These are phyloP conservation scores for Xiphorhynchus erythropygius DNA, from an alignment of 2,797 vertebrate genomes.

Conservation along the genomic window DNA sequence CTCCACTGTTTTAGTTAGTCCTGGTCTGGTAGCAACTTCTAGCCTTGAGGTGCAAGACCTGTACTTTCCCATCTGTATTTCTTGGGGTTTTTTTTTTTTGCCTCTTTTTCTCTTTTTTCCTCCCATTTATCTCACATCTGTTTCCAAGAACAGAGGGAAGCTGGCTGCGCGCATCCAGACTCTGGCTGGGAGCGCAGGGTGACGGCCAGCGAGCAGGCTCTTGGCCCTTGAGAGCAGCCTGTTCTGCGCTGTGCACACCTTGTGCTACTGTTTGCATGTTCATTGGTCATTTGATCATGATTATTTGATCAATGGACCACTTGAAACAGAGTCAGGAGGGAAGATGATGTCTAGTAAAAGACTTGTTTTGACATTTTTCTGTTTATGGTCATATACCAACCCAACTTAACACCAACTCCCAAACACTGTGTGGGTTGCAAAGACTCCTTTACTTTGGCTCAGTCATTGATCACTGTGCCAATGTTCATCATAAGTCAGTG, in stretches of 20 bases:
- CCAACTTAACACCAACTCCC: neutral
- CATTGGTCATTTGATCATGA: neutral
- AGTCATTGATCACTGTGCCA: fast-evolving
- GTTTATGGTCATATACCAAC: neutral
- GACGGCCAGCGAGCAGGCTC: fast-evolving
- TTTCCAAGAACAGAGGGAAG: neutral
- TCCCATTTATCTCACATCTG: neutral
- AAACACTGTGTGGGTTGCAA: fast-evolving
- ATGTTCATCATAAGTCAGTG: neutral
- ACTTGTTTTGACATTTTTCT: neutral
- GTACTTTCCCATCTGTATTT: neutral
- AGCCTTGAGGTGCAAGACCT: neutral
- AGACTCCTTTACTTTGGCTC: neutral
- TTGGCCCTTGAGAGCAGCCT: neutral
- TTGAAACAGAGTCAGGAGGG: neutral
- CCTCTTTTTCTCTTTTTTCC: neutral
- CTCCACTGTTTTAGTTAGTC: neutral
- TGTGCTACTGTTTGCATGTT: neutral
- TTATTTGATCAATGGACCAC: fast-evolving
- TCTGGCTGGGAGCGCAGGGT: fast-evolving
- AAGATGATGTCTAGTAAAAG: neutral
- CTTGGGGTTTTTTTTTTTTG: neutral
- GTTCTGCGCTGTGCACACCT: neutral
- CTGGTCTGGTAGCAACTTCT: neutral
- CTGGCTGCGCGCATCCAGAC: fast-evolving